Base-by-base conservation (phyloP, 2,113 vertebrate genomes). In the Amphiprion ocellaris region DNA sequence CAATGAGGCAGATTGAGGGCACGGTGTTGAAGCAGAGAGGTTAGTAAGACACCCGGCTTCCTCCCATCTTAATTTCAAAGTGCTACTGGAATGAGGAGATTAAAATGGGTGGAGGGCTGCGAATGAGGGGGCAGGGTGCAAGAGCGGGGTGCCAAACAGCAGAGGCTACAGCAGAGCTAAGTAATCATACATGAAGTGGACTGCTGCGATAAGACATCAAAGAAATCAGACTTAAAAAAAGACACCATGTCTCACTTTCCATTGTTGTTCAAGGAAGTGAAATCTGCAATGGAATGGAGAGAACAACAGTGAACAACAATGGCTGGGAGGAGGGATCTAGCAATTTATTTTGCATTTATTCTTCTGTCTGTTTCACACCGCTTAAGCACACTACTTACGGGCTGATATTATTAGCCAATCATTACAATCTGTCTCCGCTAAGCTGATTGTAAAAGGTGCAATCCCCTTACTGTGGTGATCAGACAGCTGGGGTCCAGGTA, bases 401-500 rank as follows among this genome's bases (percentile, higher is more conserved):
- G 85, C 87, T 83, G 81, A 69, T 84, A 89, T 93, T 93, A 92
- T 93, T 89, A 89, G 75, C 78, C 90, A 94, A 93, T 94, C 92
- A 86, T 54, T 81, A 67, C 78, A 76, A 94, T 94, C 90, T 94
- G 92, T 93, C 90, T 83, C 60, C 54, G 64, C 63, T 94, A 94
- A 94, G 92, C 93, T 93, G 90, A 92, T 92, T 93, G 92, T 93
- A 78, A 90, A 91, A 86, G 82, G 77, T 84, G 71, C 81, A 93
- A 93, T 94, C 93, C 91, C 89, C 66, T 92, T 87, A 77, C 78
- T 87, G 85, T 82, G 85, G 30, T 59, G 87, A 91, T 89, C 90
- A 92, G 90, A 93, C 92, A 86, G 92, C 82, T 80, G 77, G 79
- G 83, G 87, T 84, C 88, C 92, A 94, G 89, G 93, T 94, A 94